Evolutionary conservation across 2,113 vertebrate species (phyloP).

Genomic region (Nyctereutes procyonoides): DNA sequence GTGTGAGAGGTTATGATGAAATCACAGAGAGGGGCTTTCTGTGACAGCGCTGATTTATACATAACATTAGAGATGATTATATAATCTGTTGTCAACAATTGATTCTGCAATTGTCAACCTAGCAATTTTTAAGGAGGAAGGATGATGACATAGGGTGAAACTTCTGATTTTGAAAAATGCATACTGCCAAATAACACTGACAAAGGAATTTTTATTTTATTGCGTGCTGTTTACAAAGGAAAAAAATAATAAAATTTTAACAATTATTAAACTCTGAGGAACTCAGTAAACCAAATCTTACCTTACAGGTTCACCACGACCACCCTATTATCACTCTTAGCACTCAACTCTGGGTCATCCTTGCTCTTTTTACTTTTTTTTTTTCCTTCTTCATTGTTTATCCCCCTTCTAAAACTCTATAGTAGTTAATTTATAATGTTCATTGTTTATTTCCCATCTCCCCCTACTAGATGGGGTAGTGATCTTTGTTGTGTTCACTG

Average conservation of each 20-base stretch:
- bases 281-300: not conserved
- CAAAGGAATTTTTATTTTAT: slow-evolving; percentile 27
- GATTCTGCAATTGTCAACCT: slow-evolving; percentile 37
- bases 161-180: slow-evolving; percentile 39
- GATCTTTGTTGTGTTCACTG: not conserved
- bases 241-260: not conserved
- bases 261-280: not conserved
- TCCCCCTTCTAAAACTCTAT: not conserved
- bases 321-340: not conserved
- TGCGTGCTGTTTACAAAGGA: not conserved
- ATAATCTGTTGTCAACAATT: slow-evolving; percentile 57
- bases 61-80: slow-evolving; percentile 7
- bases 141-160: not conserved
- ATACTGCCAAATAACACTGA: not conserved
- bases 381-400: not conserved
- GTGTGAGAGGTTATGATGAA: slow-evolving; percentile 40
- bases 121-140: not conserved
- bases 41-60: not conserved
- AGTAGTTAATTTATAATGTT: not conserved
- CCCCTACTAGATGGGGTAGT: not conserved
- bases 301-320: not conserved
- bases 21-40: not conserved
- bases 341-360: rapidly evolving
- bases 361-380: not conserved
- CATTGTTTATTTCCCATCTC: not conserved